These are phyloP conservation scores for Iselma pallidipennis DNA, from an alignment of 2,888 invertebrate genomes.

Conservation along the genomic window DNA sequence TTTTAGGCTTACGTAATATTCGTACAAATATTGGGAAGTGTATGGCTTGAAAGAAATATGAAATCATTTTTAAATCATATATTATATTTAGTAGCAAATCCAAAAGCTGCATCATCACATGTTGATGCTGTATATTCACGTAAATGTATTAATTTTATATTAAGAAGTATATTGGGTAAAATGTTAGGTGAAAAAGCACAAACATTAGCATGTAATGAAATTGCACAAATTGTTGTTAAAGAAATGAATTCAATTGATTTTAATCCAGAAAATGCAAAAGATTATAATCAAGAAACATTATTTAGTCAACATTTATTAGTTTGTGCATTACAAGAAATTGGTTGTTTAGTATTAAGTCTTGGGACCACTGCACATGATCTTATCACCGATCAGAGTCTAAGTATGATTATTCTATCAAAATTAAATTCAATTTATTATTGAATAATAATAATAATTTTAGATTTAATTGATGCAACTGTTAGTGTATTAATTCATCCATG, in stretches of 20 bases:
- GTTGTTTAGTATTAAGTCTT: slow-evolving; percentile 83
- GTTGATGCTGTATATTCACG: slow-evolving; percentile 97
- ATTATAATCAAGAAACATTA: slow-evolving; percentile 86
- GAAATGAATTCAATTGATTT: slow-evolving; percentile 96
- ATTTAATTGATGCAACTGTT: slow-evolving; percentile 75
- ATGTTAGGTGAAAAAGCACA: slow-evolving; percentile 98
- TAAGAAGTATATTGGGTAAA: slow-evolving; percentile 88
- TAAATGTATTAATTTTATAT: slow-evolving; percentile 95
- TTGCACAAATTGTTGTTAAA: slow-evolving; percentile 87
- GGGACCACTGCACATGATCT: slow-evolving; percentile 95
- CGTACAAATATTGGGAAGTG: slow-evolving; percentile 89
- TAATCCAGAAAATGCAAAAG: slow-evolving; percentile 89
- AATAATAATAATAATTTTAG: slow-evolving; percentile 51
- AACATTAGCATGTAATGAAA: slow-evolving; percentile 91
- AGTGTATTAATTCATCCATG: slow-evolving; percentile 92
- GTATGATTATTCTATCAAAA: slow-evolving; percentile 53
- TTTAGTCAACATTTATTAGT: slow-evolving; percentile 90
- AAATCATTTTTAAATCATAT: slow-evolving; percentile 85
- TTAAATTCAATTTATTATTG: not conserved
- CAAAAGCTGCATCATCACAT: slow-evolving; percentile 93
- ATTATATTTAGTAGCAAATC: slow-evolving; percentile 91
- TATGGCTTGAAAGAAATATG: slow-evolving; percentile 94
- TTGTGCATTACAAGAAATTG: slow-evolving; percentile 93
- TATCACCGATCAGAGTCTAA: slow-evolving; percentile 83
- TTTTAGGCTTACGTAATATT: slow-evolving; percentile 92